Base-by-base conservation (phyloP, 2,888 invertebrate species). In the Serrognathus titanus region DNA sequence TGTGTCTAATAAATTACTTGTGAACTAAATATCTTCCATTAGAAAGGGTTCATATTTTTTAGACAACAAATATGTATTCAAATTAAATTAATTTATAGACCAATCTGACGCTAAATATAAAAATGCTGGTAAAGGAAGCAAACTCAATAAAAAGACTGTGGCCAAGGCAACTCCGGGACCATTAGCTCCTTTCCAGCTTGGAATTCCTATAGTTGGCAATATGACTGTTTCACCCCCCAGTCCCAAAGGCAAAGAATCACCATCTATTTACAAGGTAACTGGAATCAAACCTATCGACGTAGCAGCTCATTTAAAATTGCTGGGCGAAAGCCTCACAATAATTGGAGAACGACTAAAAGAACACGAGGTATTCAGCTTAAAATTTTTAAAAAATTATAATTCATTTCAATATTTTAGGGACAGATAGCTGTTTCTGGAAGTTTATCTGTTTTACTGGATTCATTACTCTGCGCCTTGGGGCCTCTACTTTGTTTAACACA, bases 391-490 rank as follows among this genome's bases (percentile, higher is more conserved):
- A 16, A 1, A 16, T 16, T 16, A 11, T 31, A 10, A 5, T 54
- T 40, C 35, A 50, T 20, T 1, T 3, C 43, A 8, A n/a, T 47
- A 57, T 78, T 78, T 58, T 79, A 90, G 86, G 96, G 96, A 9
- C 93, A 95, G 77, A 94, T 96, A 60, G 94, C 96, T 0, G 95
- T 97, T 11, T 96, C 95, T 0, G 97, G 96, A 0, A 95, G 94
- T 58, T 83, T 97, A 56, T 96, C 96, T 0, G 94, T 97, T 10
- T 81, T 97, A 10, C 79, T 97, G 61, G 97, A 97, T 79, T 95
- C 96, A 2, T 78, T 97, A 58, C 82, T 97, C 35, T 97, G 97
- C 77, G 92, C 96, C 1, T 81, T 96, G 65, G 95, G 91, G 1
- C 95, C 97, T 6, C 79, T 97, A 53, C 81, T 95, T 66, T 90